phyloP scores from a whole-genome alignment of 2,113 vertebrate genomes.

The Nyctibius bracteatus region DNA sequence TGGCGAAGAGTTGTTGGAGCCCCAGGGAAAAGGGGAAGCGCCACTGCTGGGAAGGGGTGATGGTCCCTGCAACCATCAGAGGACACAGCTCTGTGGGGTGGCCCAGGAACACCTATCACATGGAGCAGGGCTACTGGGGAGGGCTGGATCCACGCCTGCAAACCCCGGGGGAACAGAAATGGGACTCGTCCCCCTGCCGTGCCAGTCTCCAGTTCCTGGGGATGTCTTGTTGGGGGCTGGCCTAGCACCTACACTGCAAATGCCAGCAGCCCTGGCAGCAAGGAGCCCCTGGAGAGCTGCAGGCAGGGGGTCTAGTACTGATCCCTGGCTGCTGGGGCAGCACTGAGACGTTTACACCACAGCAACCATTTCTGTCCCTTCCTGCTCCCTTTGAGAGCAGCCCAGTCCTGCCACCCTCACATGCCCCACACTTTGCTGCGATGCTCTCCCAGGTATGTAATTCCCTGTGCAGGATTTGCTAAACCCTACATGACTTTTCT shows the following conservation, averaged over 20 bases:
- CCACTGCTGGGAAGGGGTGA: background rate
- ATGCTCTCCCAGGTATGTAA: background rate
- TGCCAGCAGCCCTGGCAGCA: background rate
- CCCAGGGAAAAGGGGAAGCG: background rate
- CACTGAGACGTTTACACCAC: no score
- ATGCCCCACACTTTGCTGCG: background rate
- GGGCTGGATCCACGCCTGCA: background rate
- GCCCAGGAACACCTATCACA: accelerated
- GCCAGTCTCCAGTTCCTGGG: background rate
- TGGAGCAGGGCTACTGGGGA: background rate
- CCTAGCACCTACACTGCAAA: background rate
- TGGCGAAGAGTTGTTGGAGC: background rate
- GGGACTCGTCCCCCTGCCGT: background rate
- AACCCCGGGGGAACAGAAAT: background rate
- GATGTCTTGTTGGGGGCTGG: background rate
- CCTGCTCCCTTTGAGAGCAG: background rate
- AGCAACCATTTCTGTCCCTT: background rate
- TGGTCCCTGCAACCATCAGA: accelerated
- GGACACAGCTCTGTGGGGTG: background rate
- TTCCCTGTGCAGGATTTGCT: background rate
- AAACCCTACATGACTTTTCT: background rate
- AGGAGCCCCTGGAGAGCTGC: background rate
- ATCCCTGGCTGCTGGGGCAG: accelerated
- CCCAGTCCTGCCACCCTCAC: background rate
- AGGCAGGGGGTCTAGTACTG: background rate